Evolutionary conservation across 2,113 vertebrate genomes (phyloP), one percentile per base, ranked within the genome.

Genomic region (Salvelinus sp.): DNA sequence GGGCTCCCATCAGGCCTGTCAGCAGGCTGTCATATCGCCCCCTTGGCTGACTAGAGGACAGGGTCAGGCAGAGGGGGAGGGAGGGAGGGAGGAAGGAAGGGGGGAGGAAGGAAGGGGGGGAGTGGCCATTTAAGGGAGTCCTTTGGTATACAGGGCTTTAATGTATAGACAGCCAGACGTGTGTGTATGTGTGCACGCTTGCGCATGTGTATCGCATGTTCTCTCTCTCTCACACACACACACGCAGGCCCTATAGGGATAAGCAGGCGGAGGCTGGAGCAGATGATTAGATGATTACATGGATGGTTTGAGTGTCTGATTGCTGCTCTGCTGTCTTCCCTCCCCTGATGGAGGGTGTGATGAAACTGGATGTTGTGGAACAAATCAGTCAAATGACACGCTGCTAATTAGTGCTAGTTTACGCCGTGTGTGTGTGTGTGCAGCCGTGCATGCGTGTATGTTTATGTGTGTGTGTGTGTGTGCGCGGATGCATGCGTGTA

Each of bases 1-100:
- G 66, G 66, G 30, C 30, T 68, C 66, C 30, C 28, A 68, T 68
- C 66, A 68, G 30, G 30, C 7, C 66, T 68, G 68, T 69, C 68
- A 48, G 33, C 68, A 9, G 16, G 7, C 38, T 69, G 38, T 69
- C 68, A 69, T 69, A 48, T 14, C 28, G 27, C n/a, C 14, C 27
- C 30, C 68, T 27, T n/a, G 38, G 38, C 68, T 22, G 38, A 47
- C 33, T 20, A 7, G 68, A 69, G 22, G 38, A 48, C 68, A 69
- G 33, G 68, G 68, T 69, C 68, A 69, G 1, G 12, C 1, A 5
- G 27, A 23, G 38, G 38, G 20, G 66, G 66, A 38, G 66, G 25
- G n/a, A n/a, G 25, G 63, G 5, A 13, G 30, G 30, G 0, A 33
- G 30, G 28, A 30, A 30, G 13, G 13, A 25, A 22, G 60, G n/a